These are phyloP conservation scores for Daktulosphaira vitifoliae DNA, from an alignment of 1,140 invertebrate species.

Conservation along the genomic window DNA sequence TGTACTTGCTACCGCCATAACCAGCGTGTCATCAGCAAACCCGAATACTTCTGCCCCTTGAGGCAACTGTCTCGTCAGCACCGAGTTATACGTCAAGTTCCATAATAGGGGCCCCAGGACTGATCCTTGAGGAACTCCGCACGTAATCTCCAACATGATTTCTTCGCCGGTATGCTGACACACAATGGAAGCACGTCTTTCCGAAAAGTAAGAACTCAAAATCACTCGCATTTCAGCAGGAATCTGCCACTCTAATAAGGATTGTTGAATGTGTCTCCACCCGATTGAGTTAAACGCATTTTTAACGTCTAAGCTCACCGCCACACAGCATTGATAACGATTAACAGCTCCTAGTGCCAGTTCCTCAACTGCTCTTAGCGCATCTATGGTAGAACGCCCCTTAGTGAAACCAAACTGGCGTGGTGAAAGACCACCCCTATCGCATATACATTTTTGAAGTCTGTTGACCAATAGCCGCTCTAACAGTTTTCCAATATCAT, in stretches of 20 bases:
- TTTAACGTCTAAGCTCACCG: background rate
- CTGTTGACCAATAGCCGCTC: background rate
- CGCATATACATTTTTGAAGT: background rate
- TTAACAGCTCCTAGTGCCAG: background rate
- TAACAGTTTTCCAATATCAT: background rate
- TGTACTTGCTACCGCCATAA: background rate
- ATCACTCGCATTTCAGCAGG: background rate
- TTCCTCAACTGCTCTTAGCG: background rate
- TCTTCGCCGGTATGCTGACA: too few relatives aligned
- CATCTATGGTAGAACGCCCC: background rate
- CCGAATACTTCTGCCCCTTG: background rate
- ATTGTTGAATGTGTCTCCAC: background rate
- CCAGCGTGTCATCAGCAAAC: background rate
- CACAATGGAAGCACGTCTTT: too few relatives aligned
- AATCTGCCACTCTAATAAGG: background rate
- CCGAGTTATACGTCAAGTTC: background rate
- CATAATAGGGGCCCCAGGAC: background rate
- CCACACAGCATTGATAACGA: background rate
- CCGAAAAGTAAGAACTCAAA: background rate
- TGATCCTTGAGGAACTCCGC: background rate
- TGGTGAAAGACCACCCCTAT: background rate
- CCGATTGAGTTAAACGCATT: constrained; percentile 1
- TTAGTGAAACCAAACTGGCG: constrained; percentile 6
- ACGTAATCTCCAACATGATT: background rate
- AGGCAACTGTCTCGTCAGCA: background rate